Base-by-base conservation (phyloP, 2,888 invertebrate species). In the Dicycla oo region DNA sequence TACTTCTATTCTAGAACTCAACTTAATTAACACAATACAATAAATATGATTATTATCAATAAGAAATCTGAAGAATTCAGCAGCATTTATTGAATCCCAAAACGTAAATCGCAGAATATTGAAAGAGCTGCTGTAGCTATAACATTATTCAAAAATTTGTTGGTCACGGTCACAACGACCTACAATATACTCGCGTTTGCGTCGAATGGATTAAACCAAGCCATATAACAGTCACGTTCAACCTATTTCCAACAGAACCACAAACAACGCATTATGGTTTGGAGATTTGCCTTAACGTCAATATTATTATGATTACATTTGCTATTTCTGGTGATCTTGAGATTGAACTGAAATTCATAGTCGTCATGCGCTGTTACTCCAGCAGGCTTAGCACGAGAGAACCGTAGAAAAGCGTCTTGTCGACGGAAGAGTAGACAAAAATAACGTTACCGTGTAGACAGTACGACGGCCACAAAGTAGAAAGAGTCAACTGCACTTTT, bases 211-310 rank as follows among this genome's bases (percentile, higher is more conserved):
- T 69, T 58, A 15, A 72, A 71, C 72, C 43, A 26, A 72, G 57
- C 38, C 69, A 56, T 45, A 38, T 18, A 11, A 49, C 20, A 66
- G 63, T 54, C 80, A 80, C 80, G 80, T 82, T 83, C 20, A 67
- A 64, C 58, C 73, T 73, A 73, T 79, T 79, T 80, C 58, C 51
- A 69, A 38, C 65, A 54, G 20, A 71, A 80, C 74, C 69, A 30
- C 83, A 61, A 79, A 38, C 73, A 67, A 67, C 26, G 40, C 60
- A 54, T 72, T 65, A 63, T 20, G 53, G 65, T 78, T 69, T 54
- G 51, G 45, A 65, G 53, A 49, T 64, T 47, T 40, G 51, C 49
- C 11, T 60, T 56, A 30, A 40, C 45, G 23, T 54, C 69, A 69
- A 66, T 49, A 49, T 45, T 69, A 51, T 65, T 65, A 45, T 53